Evolutionary conservation across 2,888 invertebrate species (phyloP).

Genomic region (Paralinhomoeus sp.): DNA sequence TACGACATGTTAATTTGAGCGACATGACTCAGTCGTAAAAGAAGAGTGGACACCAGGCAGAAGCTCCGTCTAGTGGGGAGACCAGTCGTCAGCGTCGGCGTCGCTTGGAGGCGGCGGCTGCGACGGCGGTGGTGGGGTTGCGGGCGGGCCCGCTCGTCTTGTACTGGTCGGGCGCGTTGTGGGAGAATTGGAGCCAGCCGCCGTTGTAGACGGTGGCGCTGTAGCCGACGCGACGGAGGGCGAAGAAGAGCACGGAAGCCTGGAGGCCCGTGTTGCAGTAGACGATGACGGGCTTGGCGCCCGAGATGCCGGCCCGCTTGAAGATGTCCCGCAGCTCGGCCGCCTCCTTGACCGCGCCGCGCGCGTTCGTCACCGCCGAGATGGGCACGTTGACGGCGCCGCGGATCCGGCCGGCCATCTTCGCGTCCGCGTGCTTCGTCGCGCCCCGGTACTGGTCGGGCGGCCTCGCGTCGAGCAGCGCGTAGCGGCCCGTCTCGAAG

Average conservation of each 20-base stretch:
- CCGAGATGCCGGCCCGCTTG: background rate
- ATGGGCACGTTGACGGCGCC: conserved; percentile 1
- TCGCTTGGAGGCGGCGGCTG: no score
- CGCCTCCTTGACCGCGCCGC: background rate
- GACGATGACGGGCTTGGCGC: background rate
- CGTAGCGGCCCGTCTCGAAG: background rate
- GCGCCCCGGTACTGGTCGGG: background rate
- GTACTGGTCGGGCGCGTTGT: no score
- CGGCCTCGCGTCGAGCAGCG: background rate
- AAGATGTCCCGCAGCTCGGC: background rate
- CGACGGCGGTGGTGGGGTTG: no score
- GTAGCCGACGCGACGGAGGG: background rate
- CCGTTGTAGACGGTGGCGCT: background rate
- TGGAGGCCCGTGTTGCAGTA: background rate
- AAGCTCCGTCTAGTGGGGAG: no score
- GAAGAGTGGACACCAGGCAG: no score
- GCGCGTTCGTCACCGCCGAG: background rate
- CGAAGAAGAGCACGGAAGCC: background rate
- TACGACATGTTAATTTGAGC: no score
- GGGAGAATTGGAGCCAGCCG: conserved; percentile 2
- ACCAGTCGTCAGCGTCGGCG: no score
- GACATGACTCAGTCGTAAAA: no score
- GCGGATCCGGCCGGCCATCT: background rate
- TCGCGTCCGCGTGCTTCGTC: background rate
- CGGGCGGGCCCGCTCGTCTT: no score